phyloP scores from a whole-genome alignment of 1,140 invertebrate species.

The Aradophagus sp. region DNA sequence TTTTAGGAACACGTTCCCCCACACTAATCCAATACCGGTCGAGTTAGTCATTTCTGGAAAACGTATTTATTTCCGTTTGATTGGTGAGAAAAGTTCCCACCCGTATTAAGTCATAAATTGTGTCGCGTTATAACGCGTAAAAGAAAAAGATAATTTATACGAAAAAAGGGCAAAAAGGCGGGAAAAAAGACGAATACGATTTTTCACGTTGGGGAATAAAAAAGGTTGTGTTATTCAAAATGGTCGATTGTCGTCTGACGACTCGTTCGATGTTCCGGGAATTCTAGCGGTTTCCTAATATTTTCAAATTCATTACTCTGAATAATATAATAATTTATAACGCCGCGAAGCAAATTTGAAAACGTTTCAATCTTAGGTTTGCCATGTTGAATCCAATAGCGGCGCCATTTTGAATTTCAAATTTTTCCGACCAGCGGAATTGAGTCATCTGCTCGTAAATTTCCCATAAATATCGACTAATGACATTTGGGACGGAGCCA shows the following conservation, averaged over 20 bases:
- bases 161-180: neutral
- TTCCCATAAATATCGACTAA: conserved; percentile 44
- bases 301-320: conserved; percentile 23
- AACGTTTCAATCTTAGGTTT: conserved; percentile 32
- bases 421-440: conserved; percentile 36
- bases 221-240: conserved; percentile 1
- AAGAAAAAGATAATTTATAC: conserved; percentile 20
- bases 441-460: conserved; percentile 36
- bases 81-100: conserved; percentile 16
- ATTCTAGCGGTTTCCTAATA: neutral
- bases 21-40: neutral
- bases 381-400: conserved; percentile 31
- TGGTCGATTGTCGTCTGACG: conserved; percentile 17
- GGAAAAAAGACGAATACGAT: neutral
- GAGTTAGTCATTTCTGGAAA: conserved; percentile 1
- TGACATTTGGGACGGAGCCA: conserved; percentile 43
- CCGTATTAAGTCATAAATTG: conserved; percentile 41
- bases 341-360: neutral
- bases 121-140: neutral
- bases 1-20: conserved; percentile 16
- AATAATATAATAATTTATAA: conserved; percentile 41
- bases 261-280: conserved; percentile 7
- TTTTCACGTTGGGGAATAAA: conserved; percentile 2
- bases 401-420: conserved; percentile 46
- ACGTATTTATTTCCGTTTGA: conserved; percentile 24